A percentile compares a stretch with the other conserved stretches of the same genome.
These are phyloP conservation scores for Pteria penguin DNA, from an alignment of 2,888 invertebrate species.

Conservation along the genomic window DNA sequence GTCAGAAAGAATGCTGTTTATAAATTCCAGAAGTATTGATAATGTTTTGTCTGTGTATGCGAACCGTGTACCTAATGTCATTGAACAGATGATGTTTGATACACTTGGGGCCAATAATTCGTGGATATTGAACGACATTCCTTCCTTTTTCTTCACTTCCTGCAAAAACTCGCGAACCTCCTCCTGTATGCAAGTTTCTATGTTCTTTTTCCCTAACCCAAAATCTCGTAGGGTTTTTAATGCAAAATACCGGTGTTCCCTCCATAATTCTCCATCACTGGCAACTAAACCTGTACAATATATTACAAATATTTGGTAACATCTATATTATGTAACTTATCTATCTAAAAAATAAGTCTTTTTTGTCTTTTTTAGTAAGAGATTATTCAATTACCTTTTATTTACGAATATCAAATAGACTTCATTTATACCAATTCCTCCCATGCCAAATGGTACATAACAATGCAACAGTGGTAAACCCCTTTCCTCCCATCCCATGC, in stretches of 20 bases:
- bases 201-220: conserved; percentile 38
- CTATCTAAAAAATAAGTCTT: too few relatives aligned
- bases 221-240: conserved; percentile 30
- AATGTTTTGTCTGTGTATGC: conserved; percentile 43
- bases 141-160: conserved; percentile 17
- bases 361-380: too few relatives aligned
- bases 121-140: conserved; percentile 36
- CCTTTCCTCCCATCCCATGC: too few relatives aligned
- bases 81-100: conserved; percentile 53
- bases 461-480: too few relatives aligned
- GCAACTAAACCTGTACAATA: conserved; percentile 33
- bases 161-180: conserved; percentile 36
- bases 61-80: conserved; percentile 42
- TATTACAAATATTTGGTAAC: too few relatives aligned
- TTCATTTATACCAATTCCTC: too few relatives aligned
- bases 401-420: too few relatives aligned
- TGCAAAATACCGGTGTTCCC: conserved; percentile 36
- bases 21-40: conserved; percentile 24
- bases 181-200: conserved; percentile 42
- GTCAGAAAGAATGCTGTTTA: not conserved
- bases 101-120: conserved; percentile 41
- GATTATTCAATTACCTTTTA: too few relatives aligned
- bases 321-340: too few relatives aligned
- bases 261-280: conserved; percentile 41
- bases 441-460: too few relatives aligned